A percentile compares a stretch with the other conserved stretches of the same genome.
Conservation (phyloP, 2,888 invertebrate species). For the Mythimna albipuncta region DNA sequence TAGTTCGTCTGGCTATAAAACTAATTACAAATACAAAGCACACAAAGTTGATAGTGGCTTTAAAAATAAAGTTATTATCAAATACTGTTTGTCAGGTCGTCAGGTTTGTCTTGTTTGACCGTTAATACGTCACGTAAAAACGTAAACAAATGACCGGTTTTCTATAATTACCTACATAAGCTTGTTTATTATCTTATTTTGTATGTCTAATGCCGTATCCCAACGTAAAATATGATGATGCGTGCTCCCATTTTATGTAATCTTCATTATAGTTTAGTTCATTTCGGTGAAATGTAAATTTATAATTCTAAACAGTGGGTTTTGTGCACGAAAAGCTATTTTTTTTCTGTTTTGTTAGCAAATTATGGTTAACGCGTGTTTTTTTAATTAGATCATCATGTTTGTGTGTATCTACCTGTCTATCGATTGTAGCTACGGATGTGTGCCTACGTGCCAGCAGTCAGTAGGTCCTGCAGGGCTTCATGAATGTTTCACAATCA, state of each 20-base stretch:
- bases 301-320: conserved; percentile 9
- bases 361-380: conserved; percentile 3
- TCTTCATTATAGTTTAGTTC: too few relatives aligned
- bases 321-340: not conserved
- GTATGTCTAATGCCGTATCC: not conserved
- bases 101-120: conserved; percentile 25
- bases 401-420: not conserved
- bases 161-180: not conserved
- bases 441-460: conserved; percentile 41
- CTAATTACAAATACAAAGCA: too few relatives aligned
- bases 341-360: conserved; percentile 17
- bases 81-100: conserved; percentile 14
- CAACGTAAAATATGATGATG: not conserved
- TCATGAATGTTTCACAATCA: conserved; percentile 3
- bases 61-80: conserved; percentile 27
- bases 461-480: not conserved
- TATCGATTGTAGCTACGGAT: conserved; percentile 16
- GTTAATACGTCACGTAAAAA: conserved; percentile 30
- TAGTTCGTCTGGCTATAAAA: too few relatives aligned
- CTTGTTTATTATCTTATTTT: not conserved
- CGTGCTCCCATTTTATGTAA: not conserved
- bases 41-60: conserved; percentile 4
- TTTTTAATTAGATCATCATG: conserved; percentile 5
- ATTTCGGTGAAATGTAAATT: not conserved
- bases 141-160: conserved; percentile 1